These are phyloP conservation scores for Premnoplex brunnescens DNA, from an alignment of 2,797 vertebrate genomes.

Conservation along the genomic window DNA sequence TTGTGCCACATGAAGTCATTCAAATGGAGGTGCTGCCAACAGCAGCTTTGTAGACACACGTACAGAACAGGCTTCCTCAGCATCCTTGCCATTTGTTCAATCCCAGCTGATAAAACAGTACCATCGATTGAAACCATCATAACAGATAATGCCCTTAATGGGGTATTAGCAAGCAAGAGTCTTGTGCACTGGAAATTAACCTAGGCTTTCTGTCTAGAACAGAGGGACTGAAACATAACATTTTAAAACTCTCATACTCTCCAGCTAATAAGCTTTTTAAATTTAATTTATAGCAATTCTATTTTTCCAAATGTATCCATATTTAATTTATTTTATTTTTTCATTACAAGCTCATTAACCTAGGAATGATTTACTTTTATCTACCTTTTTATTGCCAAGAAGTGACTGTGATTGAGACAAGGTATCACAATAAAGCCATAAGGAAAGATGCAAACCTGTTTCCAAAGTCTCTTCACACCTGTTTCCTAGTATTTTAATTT, in stretches of 20 bases:
- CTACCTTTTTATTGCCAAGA: background rate
- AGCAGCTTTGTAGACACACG: conserved; percentile 5
- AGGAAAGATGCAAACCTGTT: background rate
- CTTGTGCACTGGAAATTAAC: conserved; percentile 13
- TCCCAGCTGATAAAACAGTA: conserved; percentile 28
- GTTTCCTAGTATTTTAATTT: background rate
- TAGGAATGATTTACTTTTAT: background rate
- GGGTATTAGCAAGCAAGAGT: background rate
- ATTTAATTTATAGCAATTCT: background rate
- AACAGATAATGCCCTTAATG: conserved; percentile 14
- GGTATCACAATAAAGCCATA: background rate
- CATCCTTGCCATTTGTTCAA: conserved; percentile 28
- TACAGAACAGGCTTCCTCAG: background rate
- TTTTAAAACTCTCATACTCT: background rate
- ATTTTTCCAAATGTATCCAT: background rate
- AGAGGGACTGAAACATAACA: background rate
- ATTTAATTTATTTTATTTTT: background rate
- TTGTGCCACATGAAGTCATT: background rate
- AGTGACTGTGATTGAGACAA: background rate
- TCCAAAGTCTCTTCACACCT: background rate
- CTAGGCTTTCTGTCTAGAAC: background rate
- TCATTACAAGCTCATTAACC: conserved; percentile 20
- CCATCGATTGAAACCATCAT: conserved; percentile 31
- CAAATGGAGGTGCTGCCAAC: background rate
- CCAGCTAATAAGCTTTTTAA: conserved; percentile 15